A percentile compares a stretch with the other conserved stretches of the same genome.
phyloP scores from a whole-genome alignment of 2,888 invertebrate genomes.

The Automeris io region DNA sequence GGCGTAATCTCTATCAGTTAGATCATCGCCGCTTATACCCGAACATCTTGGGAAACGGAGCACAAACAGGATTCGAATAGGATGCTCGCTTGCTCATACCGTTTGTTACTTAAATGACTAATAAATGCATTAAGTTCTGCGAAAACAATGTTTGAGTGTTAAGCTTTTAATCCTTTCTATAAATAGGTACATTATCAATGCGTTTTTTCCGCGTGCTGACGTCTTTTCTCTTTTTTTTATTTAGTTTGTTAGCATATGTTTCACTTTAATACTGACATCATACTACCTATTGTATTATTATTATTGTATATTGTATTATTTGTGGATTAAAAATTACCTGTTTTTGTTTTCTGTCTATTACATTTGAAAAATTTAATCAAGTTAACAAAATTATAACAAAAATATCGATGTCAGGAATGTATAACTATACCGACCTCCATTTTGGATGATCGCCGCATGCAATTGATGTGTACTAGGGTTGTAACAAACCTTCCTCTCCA shows the following conservation, averaged over 20 bases:
- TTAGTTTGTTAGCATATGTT: slow-evolving; percentile 8
- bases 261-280: too few relatives aligned
- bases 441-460: too few relatives aligned
- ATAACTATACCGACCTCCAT: too few relatives aligned
- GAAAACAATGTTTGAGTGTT: slow-evolving; percentile 5
- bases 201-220: slow-evolving; percentile 1
- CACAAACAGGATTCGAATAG: slow-evolving; percentile 39
- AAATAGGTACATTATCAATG: slow-evolving; percentile 3
- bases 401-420: too few relatives aligned
- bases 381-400: too few relatives aligned
- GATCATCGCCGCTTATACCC: slow-evolving; percentile 36
- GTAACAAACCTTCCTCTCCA: too few relatives aligned
- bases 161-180: slow-evolving; percentile 8
- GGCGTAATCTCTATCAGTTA: slow-evolving; percentile 42
- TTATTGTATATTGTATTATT: too few relatives aligned
- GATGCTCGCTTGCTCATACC: slow-evolving; percentile 42
- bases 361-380: too few relatives aligned
- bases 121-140: slow-evolving; percentile 16
- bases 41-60: slow-evolving; percentile 37
- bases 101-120: slow-evolving; percentile 28
- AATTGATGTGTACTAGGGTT: too few relatives aligned
- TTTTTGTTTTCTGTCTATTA: too few relatives aligned
- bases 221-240: not conserved
- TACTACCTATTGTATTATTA: too few relatives aligned
- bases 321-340: too few relatives aligned